A percentile compares a stretch with the other conserved stretches of the same genome.
Evolutionary conservation across 2,113 vertebrate species (phyloP).

Genomic region (Rhinichthys klamathensis): DNA sequence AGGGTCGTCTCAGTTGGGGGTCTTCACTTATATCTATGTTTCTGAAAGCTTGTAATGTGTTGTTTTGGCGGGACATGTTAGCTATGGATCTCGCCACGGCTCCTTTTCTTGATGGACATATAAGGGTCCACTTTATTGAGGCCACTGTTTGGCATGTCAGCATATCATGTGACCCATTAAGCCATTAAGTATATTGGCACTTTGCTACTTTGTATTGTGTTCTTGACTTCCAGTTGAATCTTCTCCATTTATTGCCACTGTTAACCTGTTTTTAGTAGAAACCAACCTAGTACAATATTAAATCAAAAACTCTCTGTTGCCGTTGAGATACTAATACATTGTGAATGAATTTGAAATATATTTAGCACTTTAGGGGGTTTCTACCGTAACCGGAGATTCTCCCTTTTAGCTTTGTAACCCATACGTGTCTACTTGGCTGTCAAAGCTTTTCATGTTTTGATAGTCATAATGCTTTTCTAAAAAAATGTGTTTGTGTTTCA

Average conservation of each 20-base stretch:
- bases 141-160: slow-evolving; percentile 43
- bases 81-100: slow-evolving; percentile 18
- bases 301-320: slow-evolving; percentile 47
- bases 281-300: slow-evolving; percentile 20
- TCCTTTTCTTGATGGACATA: slow-evolving; percentile 22
- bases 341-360: slow-evolving; percentile 74
- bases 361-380: slow-evolving; percentile 84
- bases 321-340: slow-evolving; percentile 45
- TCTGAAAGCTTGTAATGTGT: slow-evolving; percentile 43
- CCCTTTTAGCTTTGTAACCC: slow-evolving; percentile 53
- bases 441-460: slow-evolving; percentile 59
- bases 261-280: slow-evolving; percentile 30
- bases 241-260: slow-evolving; percentile 21
- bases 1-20: neutral
- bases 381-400: slow-evolving; percentile 29
- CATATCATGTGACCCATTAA: slow-evolving; percentile 46
- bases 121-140: slow-evolving; percentile 42
- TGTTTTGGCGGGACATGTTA: slow-evolving; percentile 6
- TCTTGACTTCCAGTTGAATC: slow-evolving; percentile 28
- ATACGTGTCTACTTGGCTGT: slow-evolving; percentile 47
- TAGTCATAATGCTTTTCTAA: slow-evolving; percentile 55
- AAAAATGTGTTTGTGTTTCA: slow-evolving; percentile 42
- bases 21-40: slow-evolving; percentile 27
- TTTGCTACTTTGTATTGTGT: slow-evolving; percentile 41
- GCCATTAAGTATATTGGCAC: slow-evolving; percentile 48